phyloP scores from a whole-genome alignment of 2,888 invertebrate species.

The Xestia xanthographa region DNA sequence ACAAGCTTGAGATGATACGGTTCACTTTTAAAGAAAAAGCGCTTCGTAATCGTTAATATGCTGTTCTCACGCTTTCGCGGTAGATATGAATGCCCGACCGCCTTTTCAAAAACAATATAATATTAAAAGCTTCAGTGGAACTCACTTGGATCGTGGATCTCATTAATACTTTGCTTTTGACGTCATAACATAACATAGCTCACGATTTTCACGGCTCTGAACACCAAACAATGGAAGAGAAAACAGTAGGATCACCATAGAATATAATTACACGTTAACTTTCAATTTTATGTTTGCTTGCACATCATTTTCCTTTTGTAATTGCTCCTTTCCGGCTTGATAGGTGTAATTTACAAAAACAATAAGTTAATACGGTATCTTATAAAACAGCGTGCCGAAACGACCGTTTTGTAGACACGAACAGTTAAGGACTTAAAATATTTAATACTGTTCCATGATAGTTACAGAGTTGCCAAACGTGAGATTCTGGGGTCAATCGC shows the following conservation, averaged over 20 bases:
- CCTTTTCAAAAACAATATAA: conserved; percentile 39
- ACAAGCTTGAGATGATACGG: conserved; percentile 64
- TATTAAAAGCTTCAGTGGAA: conserved; percentile 20
- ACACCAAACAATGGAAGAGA: conserved; percentile 87
- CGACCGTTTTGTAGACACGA: not conserved
- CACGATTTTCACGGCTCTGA: conserved; percentile 83
- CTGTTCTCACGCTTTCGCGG: conserved; percentile 65
- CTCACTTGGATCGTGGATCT: conserved; percentile 7
- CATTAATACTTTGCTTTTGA: conserved; percentile 36
- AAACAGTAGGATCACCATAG: conserved; percentile 80
- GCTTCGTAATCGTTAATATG: conserved; percentile 29
- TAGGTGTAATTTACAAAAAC: conserved; percentile 43
- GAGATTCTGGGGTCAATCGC: not conserved
- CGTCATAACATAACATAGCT: conserved; percentile 62
- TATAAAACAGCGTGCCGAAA: not conserved
- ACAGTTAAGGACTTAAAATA: no score
- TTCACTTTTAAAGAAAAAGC: conserved; percentile 65
- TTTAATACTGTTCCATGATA: no score
- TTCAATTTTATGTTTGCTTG: conserved; percentile 78
- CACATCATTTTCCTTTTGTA: conserved; percentile 53
- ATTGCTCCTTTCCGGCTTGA: conserved; percentile 57
- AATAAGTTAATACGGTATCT: conserved; percentile 6
- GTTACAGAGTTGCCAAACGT: no score
- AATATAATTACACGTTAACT: conserved; percentile 80
- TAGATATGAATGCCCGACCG: not conserved